A percentile compares a stretch with the other conserved stretches of the same genome.
Evolutionary conservation across 2,113 vertebrate species (phyloP).

Genomic region (Amblyornis subalaris): DNA sequence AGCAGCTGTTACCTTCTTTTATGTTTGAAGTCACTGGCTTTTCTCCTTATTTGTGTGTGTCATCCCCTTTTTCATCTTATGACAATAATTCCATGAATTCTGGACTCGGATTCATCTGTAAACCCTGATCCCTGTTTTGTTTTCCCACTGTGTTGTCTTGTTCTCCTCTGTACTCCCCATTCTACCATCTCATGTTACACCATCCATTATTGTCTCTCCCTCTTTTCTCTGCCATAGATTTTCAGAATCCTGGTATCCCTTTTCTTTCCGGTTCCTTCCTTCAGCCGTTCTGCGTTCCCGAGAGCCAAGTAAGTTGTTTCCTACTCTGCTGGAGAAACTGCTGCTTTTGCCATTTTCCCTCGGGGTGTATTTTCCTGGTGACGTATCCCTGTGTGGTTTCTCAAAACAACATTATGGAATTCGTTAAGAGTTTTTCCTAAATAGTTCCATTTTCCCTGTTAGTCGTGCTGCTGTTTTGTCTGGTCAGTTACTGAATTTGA

Average conservation of each 20-base stretch:
- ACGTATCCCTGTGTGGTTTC: accelerated
- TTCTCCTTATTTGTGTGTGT: conserved; percentile 1
- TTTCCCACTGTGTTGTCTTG: not conserved
- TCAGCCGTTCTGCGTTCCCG: accelerated
- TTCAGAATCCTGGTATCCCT: not conserved
- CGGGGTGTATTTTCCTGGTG: not conserved
- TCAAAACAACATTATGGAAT: not conserved
- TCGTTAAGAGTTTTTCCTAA: not conserved
- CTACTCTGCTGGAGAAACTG: not conserved
- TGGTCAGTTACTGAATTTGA: not conserved
- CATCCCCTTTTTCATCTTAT: not conserved
- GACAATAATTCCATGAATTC: conserved; percentile 30
- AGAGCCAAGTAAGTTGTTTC: not conserved
- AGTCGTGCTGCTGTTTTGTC: not conserved
- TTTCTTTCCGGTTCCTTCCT: not conserved
- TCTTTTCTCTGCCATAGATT: not conserved
- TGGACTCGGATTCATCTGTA: not conserved
- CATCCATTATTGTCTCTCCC: not conserved
- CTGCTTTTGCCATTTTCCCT: not conserved
- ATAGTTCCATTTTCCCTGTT: not conserved
- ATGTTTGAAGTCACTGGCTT: conserved; percentile 22
- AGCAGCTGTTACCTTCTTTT: conserved; percentile 48
- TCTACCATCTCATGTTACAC: not conserved
- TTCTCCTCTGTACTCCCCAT: not conserved
- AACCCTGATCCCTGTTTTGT: conserved; percentile 1